Evolutionary conservation across 2,888 invertebrate genomes (phyloP).

Genomic region (Trachelus tabidus): DNA sequence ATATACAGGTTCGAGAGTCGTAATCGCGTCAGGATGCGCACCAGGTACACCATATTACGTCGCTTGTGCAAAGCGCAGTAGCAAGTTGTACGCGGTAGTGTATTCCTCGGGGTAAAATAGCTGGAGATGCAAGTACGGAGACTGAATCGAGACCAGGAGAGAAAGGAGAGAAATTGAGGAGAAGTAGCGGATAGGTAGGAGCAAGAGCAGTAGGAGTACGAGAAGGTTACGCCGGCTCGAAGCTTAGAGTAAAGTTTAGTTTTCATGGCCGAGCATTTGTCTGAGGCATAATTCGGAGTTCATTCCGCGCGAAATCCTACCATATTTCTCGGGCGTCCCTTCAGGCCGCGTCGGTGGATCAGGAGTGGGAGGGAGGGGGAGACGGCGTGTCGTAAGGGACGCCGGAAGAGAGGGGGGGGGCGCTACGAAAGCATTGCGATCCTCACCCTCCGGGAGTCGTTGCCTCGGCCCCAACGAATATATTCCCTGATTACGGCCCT

Average conservation of each 20-base stretch:
- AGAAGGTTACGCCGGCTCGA: constrained; percentile 34
- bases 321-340: constrained; percentile 40
- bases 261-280: constrained; percentile 53
- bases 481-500: constrained; percentile 30
- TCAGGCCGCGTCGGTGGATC: constrained; percentile 15
- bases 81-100: neutral
- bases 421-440: neutral
- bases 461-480: constrained; percentile 18
- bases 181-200: constrained; percentile 28
- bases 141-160: neutral
- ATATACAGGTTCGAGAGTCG: neutral
- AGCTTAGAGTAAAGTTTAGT: constrained; percentile 51
- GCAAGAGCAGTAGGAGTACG: constrained; percentile 24
- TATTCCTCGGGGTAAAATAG: neutral
- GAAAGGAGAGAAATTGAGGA: neutral
- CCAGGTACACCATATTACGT: neutral
- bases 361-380: neutral
- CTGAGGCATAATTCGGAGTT: constrained; percentile 53
- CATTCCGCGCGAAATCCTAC: constrained; percentile 44
- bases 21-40: neutral
- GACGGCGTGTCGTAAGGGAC: neutral
- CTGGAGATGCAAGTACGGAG: neutral
- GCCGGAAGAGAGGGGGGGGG: neutral
- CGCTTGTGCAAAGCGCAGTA: constrained; percentile 1
- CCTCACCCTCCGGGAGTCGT: neutral